phyloP scores from a whole-genome alignment of 2,797 vertebrate species.

The Eulemur albifrons region DNA sequence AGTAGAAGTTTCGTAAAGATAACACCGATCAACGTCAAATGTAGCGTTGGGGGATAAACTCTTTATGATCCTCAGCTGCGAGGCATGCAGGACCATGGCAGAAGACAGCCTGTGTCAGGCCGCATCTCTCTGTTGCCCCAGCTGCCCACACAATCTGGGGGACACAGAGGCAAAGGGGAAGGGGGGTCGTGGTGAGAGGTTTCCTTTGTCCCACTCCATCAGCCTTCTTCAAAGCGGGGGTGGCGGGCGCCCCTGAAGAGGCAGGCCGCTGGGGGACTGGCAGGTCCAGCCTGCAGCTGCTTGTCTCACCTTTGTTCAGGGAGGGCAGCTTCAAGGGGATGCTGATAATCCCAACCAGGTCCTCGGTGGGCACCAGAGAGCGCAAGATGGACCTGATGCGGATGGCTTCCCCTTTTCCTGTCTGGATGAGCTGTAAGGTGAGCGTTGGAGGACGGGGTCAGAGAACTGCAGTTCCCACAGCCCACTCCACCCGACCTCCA shows the following conservation, averaged over 20 bases:
- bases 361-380: slow-evolving; percentile 96
- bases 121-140: not conserved
- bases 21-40: not conserved
- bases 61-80: not conserved
- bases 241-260: rapidly evolving
- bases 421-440: slow-evolving; percentile 94
- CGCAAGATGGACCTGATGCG: slow-evolving; percentile 97
- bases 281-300: not conserved
- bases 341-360: slow-evolving; percentile 98
- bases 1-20: not conserved
- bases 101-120: not conserved
- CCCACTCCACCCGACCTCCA: not conserved
- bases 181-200: not conserved
- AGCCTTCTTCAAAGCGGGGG: not conserved
- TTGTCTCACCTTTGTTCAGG: slow-evolving; percentile 93
- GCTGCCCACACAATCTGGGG: not conserved
- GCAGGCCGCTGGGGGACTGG: not conserved
- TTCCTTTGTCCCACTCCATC: not conserved
- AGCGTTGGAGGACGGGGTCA: not conserved
- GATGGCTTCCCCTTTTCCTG: slow-evolving; percentile 98
- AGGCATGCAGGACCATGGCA: not conserved
- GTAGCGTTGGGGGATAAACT: not conserved
- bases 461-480: not conserved
- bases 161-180: not conserved
- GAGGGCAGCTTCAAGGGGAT: slow-evolving; percentile 95